Base-by-base conservation (phyloP, 2,888 invertebrate species). In the Smittia aterrima region DNA sequence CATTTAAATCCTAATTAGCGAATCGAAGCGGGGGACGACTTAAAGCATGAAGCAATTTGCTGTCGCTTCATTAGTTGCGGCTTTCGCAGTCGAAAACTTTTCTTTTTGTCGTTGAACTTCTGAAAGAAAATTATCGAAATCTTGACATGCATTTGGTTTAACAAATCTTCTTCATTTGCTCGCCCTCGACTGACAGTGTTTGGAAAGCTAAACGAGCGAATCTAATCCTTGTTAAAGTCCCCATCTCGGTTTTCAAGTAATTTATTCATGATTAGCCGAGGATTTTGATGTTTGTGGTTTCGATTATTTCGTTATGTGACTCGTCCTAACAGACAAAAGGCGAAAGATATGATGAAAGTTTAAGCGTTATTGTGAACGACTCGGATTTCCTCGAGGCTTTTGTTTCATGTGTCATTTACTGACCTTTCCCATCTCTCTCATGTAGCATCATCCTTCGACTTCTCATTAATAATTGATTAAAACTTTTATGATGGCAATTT, bases 1-100 rank as follows among this genome's bases (percentile, higher is more conserved):
- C 32, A 32, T 47, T 47, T 47, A 2, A 47, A 11, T 47, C 47
- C 16, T 47, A 47, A 47, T 47, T 47, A 47, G 47, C 47, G 47
- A n/a, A 47, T 47, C 47, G 16, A 47, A 47, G 16, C 47, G 47
- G 47, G 9, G 16, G n/a, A 47, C 32, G 32, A 32, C 32, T 47
- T 47, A 47, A 47, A n/a, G n/a, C 47, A 47, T 47, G 47, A 47
- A 47, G 47, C 47, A 47, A 32, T 47, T 47, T 47, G 47, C 16
- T 47, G 47, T n/a, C 16, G 47, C 47, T 47, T 47, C 47, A 47
- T 47, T 47, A 47, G 16, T 16, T 47, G 47, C 16, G 47, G 11
- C 47, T 47, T 47, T 47, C 4, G 3, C 32, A 9, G 32, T 32
- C n/a, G 32, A 32, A 32, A 32, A 32, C 32, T 3, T 32, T n/a